Conservation (phyloP, 2,888 invertebrate species). For the Ectobius pallidus region DNA sequence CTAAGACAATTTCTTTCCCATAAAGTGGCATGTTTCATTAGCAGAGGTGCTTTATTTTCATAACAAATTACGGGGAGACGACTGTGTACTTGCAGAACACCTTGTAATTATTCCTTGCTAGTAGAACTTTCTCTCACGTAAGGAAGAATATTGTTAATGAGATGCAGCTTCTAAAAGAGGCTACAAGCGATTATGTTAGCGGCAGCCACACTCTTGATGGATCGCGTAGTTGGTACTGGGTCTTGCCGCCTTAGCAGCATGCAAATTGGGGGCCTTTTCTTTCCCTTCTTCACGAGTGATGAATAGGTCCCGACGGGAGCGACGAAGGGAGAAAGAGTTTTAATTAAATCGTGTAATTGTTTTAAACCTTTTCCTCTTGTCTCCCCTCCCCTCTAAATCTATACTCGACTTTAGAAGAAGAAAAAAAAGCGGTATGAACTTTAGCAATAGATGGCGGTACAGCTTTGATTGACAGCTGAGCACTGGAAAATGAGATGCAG, state of each 20-base stretch:
- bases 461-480: slow-evolving; percentile 6
- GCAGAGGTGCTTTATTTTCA: too few relatives aligned
- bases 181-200: slow-evolving; percentile 20
- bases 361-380: slow-evolving; percentile 53
- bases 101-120: neutral
- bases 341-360: slow-evolving; percentile 61
- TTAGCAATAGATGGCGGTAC: neutral
- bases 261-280: slow-evolving; percentile 35
- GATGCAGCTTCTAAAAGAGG: slow-evolving; percentile 5
- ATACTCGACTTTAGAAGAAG: neutral
- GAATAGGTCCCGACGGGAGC: slow-evolving; percentile 55
- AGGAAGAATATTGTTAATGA: slow-evolving; percentile 21
- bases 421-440: slow-evolving; percentile 1
- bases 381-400: slow-evolving; percentile 39
- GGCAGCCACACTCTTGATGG: slow-evolving; percentile 25
- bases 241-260: slow-evolving; percentile 33
- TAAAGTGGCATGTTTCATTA: too few relatives aligned
- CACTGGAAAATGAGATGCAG: neutral
- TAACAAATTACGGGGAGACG: too few relatives aligned
- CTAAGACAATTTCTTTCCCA: too few relatives aligned
- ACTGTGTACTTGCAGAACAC: neutral
- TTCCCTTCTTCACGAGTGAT: slow-evolving; percentile 49
- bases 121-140: neutral
- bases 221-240: slow-evolving; percentile 21
- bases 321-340: slow-evolving; percentile 50